Evolutionary conservation across 2,888 invertebrate species (phyloP), one percentile per base, ranked within the genome.

Genomic region (Spodoptera littoralis): DNA sequence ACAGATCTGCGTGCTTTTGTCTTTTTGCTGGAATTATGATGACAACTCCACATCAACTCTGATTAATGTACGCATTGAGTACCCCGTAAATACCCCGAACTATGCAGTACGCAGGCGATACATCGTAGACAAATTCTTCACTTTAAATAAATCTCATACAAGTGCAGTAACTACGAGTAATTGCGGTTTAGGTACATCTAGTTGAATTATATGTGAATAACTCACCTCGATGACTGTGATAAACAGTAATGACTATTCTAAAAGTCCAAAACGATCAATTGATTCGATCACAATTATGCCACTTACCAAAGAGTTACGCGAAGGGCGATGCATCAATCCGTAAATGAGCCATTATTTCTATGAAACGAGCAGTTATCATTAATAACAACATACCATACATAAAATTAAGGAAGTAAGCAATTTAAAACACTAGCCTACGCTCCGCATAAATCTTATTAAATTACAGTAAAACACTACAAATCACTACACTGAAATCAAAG

Each of bases 381-480:
- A 71, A 71, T 57, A 66, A 56, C 56, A 44, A 22, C 49, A 57
- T 57, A 48, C 59, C 52, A 36, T 41, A 60, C 12, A 27, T 9
- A 42, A 18, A 58, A 36, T 3, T 58, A 42, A 68, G 71, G 71
- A 73, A 64, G 45, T 41, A 24, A 60, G 50, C 73, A 57, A 73
- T 73, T 64, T 45, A 59, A 58, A 73, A 51, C 60, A 69, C 47
- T 48, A 57, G 27, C 69, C n/a, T 50, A 43, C 27, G 60, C 45
- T 18, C 59, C 47, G 51, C 69, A 76, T 74, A 64, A 69, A 65
- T 74, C 63, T 45, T 22, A 5, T 13, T 48, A 65, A 76, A 77
- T 76, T 53, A 71, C 71, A 54, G 42, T 59, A 58, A 64, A 65
- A 63, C 54, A 53, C 57, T 50, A 62, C 65, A 72, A 75, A 64